Conservation (phyloP, 2,888 invertebrate species). For the Spodoptera exigua region DNA sequence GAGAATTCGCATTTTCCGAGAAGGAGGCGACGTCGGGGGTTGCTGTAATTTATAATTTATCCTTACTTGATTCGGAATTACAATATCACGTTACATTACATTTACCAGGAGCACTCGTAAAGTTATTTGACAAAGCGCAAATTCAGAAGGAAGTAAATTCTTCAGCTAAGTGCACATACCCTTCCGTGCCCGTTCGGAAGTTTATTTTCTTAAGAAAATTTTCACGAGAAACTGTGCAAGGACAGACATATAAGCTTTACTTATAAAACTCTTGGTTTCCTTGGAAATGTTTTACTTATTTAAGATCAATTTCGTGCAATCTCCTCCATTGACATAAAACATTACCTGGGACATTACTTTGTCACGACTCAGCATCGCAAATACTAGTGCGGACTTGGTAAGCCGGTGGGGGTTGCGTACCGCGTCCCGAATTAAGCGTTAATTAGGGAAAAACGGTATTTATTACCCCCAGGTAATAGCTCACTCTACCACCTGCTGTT, state of each 20-base stretch:
- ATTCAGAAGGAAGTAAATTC: not conserved
- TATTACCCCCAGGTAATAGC: conserved; percentile 78
- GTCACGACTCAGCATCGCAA: conserved; percentile 41
- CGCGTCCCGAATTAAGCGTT: conserved; percentile 79
- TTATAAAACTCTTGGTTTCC: not conserved
- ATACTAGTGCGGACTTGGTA: conserved; percentile 52
- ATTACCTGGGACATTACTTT: conserved; percentile 20
- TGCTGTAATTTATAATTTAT: conserved; percentile 64
- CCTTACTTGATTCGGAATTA: conserved; percentile 59
- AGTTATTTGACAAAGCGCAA: conserved; percentile 24
- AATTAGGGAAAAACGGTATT: conserved; percentile 88
- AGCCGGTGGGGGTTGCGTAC: conserved; percentile 50
- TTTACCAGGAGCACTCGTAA: conserved; percentile 33
- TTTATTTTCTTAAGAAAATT: no score
- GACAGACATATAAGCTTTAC: no score
- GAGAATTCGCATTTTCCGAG: conserved; percentile 55
- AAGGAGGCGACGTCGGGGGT: conserved; percentile 45
- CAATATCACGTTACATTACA: conserved; percentile 56
- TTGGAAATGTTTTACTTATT: no score
- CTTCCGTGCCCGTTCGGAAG: no score
- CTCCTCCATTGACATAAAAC: conserved; percentile 7
- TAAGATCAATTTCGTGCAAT: no score
- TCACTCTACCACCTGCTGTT: conserved; percentile 74
- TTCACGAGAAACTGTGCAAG: no score
- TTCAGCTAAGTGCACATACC: not conserved